Percentiles rank a stretch among this genome's conserved stretches.
Evolutionary conservation across 2,797 vertebrate species (phyloP).

Genomic region (Ataeniobius toweri): DNA sequence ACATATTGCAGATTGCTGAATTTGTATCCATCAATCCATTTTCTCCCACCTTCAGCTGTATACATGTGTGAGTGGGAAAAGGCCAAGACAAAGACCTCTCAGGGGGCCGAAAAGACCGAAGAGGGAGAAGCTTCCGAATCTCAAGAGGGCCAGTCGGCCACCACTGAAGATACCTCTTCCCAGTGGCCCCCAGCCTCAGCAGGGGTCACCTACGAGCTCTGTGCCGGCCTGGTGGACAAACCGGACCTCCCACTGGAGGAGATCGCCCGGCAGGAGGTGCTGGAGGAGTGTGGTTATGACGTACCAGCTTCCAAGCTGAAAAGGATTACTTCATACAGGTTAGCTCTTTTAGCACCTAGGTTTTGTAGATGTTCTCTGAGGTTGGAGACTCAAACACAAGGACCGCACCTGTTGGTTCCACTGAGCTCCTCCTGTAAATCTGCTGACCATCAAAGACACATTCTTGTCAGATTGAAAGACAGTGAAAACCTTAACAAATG

Average conservation of each 20-base stretch:
- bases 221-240: constrained; percentile 92
- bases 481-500: background rate
- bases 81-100: constrained; percentile 75
- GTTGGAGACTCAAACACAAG: background rate
- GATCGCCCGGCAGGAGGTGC: constrained; percentile 88
- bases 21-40: background rate
- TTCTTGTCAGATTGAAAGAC: background rate
- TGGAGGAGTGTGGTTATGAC: constrained; percentile 93
- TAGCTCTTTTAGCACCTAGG: background rate
- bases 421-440: background rate
- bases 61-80: constrained; percentile 90
- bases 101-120: constrained; percentile 62
- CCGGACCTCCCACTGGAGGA: constrained; percentile 89
- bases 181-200: constrained; percentile 79
- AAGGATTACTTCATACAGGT: constrained; percentile 91
- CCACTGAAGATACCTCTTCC: constrained; percentile 63
- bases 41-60: constrained; percentile 80
- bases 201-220: constrained; percentile 92
- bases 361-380: too few species aligned
- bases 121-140: constrained; percentile 65
- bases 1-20: background rate
- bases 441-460: background rate
- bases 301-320: constrained; percentile 80
- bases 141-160: constrained; percentile 57
- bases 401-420: background rate